Base-by-base conservation (phyloP, 2,888 invertebrate species). In the Augochlorella aurata region DNA sequence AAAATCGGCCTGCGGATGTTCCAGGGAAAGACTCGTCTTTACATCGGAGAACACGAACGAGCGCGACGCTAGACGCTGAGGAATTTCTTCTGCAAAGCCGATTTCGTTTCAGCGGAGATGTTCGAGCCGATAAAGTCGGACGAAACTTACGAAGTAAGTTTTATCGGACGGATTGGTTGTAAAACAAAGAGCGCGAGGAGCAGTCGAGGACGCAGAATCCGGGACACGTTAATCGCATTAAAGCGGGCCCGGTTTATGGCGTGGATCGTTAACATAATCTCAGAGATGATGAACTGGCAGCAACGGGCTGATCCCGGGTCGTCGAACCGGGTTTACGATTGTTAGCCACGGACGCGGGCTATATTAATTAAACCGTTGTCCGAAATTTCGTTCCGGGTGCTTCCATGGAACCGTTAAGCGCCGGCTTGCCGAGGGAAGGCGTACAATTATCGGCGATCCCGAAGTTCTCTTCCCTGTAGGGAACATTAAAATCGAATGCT, bases 361-460 rank as follows among this genome's bases (percentile, higher is more conserved):
- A 54, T 21, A 65, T 77, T 75, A 82, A 87, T 85, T 81, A 81
- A 75, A 78, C 81, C 68, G 74, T 75, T 72, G 49, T 47, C 38
- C 45, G n/a, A 83, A 63, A 79, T 78, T 72, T 50, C 45, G 38
- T 79, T 79, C 69, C 74, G 68, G 65, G 50, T 74, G 49, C 29
- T 52, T 10, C 21, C 73, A 12, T 65, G 50, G 52, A 68, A 74
- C 70, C 77, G 82, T 83, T 79, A 79, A 84, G 82, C 72, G 81
- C 50, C 78, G 52, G 71, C 38, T 54, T 65, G 47, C 29, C n/a
- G 63, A 18, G 21, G 29, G 68, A 54, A 16, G 68, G 50, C 61
- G 66, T 61, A 54, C 63, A 74, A 81, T 85, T 85, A 87, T 69
- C 63, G 70, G 79, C 50, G 63, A 47, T 68, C 49, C 45, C 2